These are phyloP conservation scores for Sweltsa coloradensis DNA, from an alignment of 1,140 invertebrate species.

Conservation along the genomic window DNA sequence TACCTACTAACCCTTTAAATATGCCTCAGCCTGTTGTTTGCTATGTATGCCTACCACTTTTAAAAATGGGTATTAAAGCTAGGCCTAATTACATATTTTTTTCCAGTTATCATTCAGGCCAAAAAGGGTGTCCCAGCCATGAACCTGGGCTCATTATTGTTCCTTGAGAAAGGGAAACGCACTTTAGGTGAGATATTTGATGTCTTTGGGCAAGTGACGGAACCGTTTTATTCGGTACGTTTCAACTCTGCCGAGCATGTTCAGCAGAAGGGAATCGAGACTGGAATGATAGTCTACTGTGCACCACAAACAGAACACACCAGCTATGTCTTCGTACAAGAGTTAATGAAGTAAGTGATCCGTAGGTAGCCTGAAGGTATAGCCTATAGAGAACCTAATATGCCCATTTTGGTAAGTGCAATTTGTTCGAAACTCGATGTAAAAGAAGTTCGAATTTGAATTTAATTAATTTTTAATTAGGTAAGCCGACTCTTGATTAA, in stretches of 20 bases:
- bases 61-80: too few relatives aligned
- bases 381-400: too few relatives aligned
- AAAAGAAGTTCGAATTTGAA: background rate
- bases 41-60: too few relatives aligned
- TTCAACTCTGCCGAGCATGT: constrained; percentile 71
- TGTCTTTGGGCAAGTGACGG: constrained; percentile 69
- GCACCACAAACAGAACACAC: constrained; percentile 63
- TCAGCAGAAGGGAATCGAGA: constrained; percentile 41
- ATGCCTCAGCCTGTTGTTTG: too few relatives aligned
- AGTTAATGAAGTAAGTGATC: constrained; percentile 48
- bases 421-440: background rate
- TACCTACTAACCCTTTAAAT: too few relatives aligned
- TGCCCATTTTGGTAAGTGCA: background rate
- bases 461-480: too few relatives aligned
- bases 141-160: constrained; percentile 74
- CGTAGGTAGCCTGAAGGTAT: background rate
- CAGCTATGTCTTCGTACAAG: constrained; percentile 55
- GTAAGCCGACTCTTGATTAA: too few relatives aligned
- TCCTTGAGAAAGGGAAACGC: constrained; percentile 56
- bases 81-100: constrained; percentile 10
- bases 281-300: constrained; percentile 62
- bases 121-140: constrained; percentile 55
- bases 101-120: constrained; percentile 58
- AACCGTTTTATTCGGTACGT: constrained; percentile 68
- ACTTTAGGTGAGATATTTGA: constrained; percentile 75